Base-by-base conservation (phyloP, 2,113 vertebrate genomes). In the Ctenodactylus gundi region DNA sequence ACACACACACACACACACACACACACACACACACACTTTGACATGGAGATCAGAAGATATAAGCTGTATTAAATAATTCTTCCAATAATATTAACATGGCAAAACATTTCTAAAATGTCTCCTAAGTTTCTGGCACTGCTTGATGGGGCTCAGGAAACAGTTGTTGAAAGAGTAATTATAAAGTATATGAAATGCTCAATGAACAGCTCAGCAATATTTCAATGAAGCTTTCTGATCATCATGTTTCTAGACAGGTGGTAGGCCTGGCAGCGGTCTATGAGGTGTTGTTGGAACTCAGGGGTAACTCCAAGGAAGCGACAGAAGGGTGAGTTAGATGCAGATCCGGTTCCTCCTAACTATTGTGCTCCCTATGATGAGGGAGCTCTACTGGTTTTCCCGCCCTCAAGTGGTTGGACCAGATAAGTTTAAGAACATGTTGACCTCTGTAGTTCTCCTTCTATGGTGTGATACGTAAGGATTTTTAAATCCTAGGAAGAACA, bases 81-180 rank as follows among this genome's bases (percentile, higher is more conserved):
- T 58, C 39, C 78, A 49, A 91, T 80, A 70, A 85, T 20, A 62
- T 7, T 18, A 73, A n/a, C 36, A 57, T 81, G 58, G 76, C 58
- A 88, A 83, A 72, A 6, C 76, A 21, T 29, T 93, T 95, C 86
- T 36, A 85, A 65, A 70, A 41, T 67, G 18, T 41, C 18, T 46
- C 3, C 49, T 58, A 41, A 75, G 3, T 64, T 81, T 36, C 25
- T 75, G 17, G 31, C 11, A 84, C 70, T 15, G 18, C 20, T 53
- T 58, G 41, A 14, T 44, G 46, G 53, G 60, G 0, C 25, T 88
- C 44, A 70, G 11, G 53, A 92, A 80, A 76, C 0, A 92, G 70
- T 36, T 86, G 27, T 20, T 49, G 10, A 85, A 86, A 49, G 4
- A 7, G 4, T 34, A 44, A 29, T 23, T 29, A 78, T n/a, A 36